Evolutionary conservation across 2,888 invertebrate genomes (phyloP), one percentile per base, ranked within the genome.

Genomic region (Trachelus troglodyta): DNA sequence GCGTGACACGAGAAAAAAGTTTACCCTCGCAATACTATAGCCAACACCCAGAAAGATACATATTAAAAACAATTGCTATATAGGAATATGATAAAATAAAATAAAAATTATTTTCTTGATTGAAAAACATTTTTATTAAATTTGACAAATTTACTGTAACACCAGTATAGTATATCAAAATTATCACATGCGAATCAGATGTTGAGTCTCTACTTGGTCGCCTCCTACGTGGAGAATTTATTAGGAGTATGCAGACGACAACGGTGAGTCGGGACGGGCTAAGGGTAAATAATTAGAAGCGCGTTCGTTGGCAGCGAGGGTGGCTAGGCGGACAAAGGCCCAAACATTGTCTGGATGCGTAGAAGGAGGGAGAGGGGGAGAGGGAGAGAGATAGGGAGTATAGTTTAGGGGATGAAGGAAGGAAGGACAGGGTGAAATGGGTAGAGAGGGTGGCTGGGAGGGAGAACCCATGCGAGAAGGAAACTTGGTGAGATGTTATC

Each of bases 171-270:
- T 15, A 9, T 6, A 23, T 15, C 40, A 34, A 69, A 77, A 75
- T 75, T 76, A 75, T 76, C 78, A 69, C 75, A 33, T 73, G 71
- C 56, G 78, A 78, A 78, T 76, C 71, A 76, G 56, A 78, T 68
- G 68, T 78, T 73, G 34, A 69, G 77, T 23, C n/a, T 40, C 74
- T 34, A 73, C 69, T 73, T 56, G 77, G 76, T 75, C 56, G 79
- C 74, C 82, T 82, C 78, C 73, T 76, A 76, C 76, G 73, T 31
- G 77, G 74, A 80, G 81, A 81, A 86, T 87, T 87, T 87, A 87
- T 88, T 85, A 85, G 88, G 78, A 81, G 83, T 77, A 83, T 88
- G 87, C 81, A 80, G 79, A 71, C 82, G 88, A 88, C 85, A 86
- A 82, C 75, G 83, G 80, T 79, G 80, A 81, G 80, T 77, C 82